Evolutionary conservation across 2,797 vertebrate genomes (phyloP), one percentile per base, ranked within the genome.

Genomic region (Sitta carolinensis): DNA sequence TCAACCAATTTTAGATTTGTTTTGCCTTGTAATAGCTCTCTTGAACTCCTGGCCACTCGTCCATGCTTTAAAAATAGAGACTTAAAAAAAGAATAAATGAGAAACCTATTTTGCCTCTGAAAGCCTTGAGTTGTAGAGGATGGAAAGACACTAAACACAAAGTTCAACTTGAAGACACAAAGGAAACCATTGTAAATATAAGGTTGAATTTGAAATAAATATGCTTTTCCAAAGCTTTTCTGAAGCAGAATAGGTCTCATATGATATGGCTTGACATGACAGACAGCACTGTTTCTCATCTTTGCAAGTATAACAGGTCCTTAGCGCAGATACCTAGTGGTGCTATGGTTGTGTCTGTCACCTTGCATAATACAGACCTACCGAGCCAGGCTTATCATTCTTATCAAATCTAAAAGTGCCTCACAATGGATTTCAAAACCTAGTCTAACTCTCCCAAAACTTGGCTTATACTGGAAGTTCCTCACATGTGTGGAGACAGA

Each of bases 251-350:
- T 7, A 45, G 3, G 2, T 85, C 52, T 43, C 22, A 63, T 5
- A 29, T 69, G 13, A 14, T 47, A 57, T 18, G 22, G 3, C 12
- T 78, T 84, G 36, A 73, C 22, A 27, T 1, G 3, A 62, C 9
- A 52, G 25, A 55, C 13, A 68, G 13, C 3, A 29, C 15, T 26
- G 3, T 23, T 91, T 89, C 25, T 47, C 55, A 50, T 59, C 15
- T 10, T 59, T 54, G 15, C 13, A 63, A 34, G 10, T 50, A 23
- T 30, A 63, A 52, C 6, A 50, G 18, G 47, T 82, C 36, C 13
- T 89, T 59, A 40, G 8, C 0, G 0, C 16, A 51, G 36, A 43
- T 50, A 45, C 10, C 17, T 27, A 43, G 8, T 36, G 58, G 15
- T 59, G 32, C 38, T 81, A 4, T 13, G 11, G 12, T 55, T 58